Base-by-base conservation (phyloP, 2,797 vertebrate genomes). In the Molossus alvarezi region DNA sequence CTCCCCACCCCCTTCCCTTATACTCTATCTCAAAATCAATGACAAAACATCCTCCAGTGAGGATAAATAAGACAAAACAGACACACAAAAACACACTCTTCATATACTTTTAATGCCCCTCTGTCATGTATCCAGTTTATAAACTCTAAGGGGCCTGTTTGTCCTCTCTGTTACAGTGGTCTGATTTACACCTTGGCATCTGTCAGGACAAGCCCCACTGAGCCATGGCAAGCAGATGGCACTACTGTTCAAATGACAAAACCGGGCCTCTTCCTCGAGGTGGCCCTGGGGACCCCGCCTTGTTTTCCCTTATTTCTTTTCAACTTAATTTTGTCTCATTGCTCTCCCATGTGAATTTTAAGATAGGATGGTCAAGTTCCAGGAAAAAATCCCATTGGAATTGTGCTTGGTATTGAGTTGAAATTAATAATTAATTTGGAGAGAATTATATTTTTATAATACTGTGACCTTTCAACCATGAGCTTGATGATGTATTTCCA, bases 391-490 rank as follows among this genome's bases (percentile, higher is more conserved):
- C 58, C 79, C 9, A 51, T 14, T 73, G 13, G 20, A 65, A 96
- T 82, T 95, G 75, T 83, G 11, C 25, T 90, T 88, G n/a, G n/a
- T 80, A 87, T 41, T 48, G 1, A 69, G 23, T 62, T 88, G 23
- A 85, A 90, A 76, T 91, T 76, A 80, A 45, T 37, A 90, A 95
- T 90, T 77, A 79, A n/a, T 29, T 94, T 90, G 20, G 33, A 95
- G 57, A 73, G 17, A 89, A 72, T 53, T n/a, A 6, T 62, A 83
- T 72, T 72, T 95, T 87, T 55, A 45, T 90, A 37, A 75, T 90
- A 76, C 53, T 85, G 12, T 62, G 48, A 81, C 21, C 76, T 86
- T 86, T 57, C 11, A 79, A 90, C 41, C 15, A 83, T 20, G 11
- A 64, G 7, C 25, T 79, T 80, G 7, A 87, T 80, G 7, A 87